Percentiles rank a stretch among this genome's conserved stretches.
phyloP scores from a whole-genome alignment of 2,797 vertebrate species.

The Sebastes matsubarae region DNA sequence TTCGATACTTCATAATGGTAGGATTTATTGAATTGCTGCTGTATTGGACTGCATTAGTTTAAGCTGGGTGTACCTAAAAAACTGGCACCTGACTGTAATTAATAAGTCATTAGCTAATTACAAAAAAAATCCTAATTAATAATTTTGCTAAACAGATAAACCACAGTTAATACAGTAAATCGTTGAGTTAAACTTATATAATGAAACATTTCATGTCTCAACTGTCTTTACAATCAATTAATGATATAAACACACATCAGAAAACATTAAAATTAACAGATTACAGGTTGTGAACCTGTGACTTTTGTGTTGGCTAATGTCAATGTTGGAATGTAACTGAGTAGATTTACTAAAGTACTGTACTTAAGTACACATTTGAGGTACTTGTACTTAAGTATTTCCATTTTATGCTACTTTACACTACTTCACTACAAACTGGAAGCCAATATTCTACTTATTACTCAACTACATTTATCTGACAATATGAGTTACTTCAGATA shows the following conservation, averaged over 20 bases:
- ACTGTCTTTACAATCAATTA: not conserved
- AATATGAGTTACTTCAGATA: not conserved
- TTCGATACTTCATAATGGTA: not conserved
- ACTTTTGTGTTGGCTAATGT: not conserved
- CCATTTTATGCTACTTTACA: not conserved
- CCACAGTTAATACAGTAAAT: not conserved
- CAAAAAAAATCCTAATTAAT: not conserved
- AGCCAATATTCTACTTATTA: not conserved
- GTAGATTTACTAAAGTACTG: not conserved
- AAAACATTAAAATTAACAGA: not conserved
- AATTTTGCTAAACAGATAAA: not conserved
- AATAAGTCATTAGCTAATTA: not conserved
- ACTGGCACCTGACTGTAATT: not conserved
- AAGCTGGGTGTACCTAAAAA: not conserved
- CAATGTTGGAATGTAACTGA: not conserved
- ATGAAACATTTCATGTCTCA: not conserved
- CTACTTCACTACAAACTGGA: not conserved
- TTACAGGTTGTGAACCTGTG: not conserved
- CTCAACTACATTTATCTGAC: not conserved
- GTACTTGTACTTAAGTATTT: not conserved
- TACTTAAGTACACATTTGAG: not conserved
- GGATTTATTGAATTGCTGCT: rapidly evolving
- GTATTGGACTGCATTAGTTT: not conserved
- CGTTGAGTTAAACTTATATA: too few relatives aligned
- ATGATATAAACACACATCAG: not conserved